phyloP scores from a whole-genome alignment of 2,113 vertebrate species.

The Engystomops pustulosus region DNA sequence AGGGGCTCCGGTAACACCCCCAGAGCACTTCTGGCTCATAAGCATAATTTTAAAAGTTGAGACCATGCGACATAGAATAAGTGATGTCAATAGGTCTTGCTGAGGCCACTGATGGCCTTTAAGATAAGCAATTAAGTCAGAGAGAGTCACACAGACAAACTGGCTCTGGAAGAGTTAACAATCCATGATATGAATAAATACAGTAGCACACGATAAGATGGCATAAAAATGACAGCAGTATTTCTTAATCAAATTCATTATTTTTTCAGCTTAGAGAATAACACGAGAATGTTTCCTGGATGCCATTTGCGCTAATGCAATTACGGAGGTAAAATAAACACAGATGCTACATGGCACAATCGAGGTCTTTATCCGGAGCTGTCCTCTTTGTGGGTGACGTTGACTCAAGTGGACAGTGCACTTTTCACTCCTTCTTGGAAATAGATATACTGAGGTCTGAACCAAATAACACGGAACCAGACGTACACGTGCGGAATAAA shows the following conservation, averaged over 20 bases:
- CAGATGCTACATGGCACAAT: constrained; percentile 49
- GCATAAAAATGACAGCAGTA: neutral
- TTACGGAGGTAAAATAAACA: constrained; percentile 52
- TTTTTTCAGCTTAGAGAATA: constrained; percentile 33
- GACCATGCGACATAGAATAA: no score
- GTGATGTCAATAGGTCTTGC: no score
- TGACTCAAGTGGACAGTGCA: constrained; percentile 19
- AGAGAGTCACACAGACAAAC: neutral
- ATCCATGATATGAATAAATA: neutral
- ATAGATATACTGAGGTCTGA: constrained; percentile 30
- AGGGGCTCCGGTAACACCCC: no score
- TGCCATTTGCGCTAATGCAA: constrained; percentile 38
- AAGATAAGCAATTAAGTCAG: no score
- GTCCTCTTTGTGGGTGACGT: neutral
- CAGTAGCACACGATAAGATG: constrained; percentile 17
- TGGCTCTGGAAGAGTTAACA: neutral
- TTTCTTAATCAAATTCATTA: constrained; percentile 40
- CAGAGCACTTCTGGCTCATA: no score
- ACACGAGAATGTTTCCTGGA: constrained; percentile 2
- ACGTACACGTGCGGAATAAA: constrained; percentile 44
- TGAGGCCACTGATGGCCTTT: no score
- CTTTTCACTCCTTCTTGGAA: constrained; percentile 43
- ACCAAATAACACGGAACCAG: constrained; percentile 21
- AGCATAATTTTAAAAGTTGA: no score
- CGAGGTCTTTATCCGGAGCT: constrained; percentile 12